Conservation (phyloP, 2,113 vertebrate genomes). For the Fregata magnificens region DNA sequence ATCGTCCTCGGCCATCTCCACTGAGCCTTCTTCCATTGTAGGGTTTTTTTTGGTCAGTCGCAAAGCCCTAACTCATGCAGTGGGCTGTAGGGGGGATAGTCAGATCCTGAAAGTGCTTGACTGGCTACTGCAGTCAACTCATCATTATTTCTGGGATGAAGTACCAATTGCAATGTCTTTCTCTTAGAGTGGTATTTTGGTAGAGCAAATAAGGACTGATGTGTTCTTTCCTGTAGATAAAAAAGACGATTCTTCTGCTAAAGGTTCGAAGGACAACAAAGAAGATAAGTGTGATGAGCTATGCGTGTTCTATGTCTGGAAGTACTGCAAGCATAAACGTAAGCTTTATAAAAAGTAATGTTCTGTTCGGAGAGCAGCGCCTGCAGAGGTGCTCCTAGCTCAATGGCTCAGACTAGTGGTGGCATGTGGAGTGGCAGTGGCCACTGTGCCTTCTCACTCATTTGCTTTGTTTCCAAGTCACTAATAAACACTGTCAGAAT, state of each 20-base stretch:
- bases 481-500: not conserved
- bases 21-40: not conserved
- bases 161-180: not conserved
- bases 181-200: not conserved
- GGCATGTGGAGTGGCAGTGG: not conserved
- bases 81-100: not conserved
- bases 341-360: not conserved
- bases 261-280: not conserved
- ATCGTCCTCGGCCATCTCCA: not conserved
- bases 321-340: constrained; percentile 81
- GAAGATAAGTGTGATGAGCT: constrained; percentile 77
- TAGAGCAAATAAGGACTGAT: not conserved
- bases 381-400: not conserved
- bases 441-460: not conserved
- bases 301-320: constrained; percentile 81
- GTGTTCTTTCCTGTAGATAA: not conserved
- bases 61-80: not conserved
- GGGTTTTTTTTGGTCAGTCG: not conserved
- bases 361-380: not conserved
- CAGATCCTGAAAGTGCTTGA: not conserved
- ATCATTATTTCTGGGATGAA: not conserved
- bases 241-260: not conserved
- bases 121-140: not conserved
- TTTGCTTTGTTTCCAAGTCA: not conserved
- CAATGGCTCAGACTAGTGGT: not conserved